Percentiles rank a stretch among this genome's conserved stretches.
These are phyloP conservation scores for Vesta saturnalis DNA, from an alignment of 2,888 invertebrate genomes.

Conservation along the genomic window DNA sequence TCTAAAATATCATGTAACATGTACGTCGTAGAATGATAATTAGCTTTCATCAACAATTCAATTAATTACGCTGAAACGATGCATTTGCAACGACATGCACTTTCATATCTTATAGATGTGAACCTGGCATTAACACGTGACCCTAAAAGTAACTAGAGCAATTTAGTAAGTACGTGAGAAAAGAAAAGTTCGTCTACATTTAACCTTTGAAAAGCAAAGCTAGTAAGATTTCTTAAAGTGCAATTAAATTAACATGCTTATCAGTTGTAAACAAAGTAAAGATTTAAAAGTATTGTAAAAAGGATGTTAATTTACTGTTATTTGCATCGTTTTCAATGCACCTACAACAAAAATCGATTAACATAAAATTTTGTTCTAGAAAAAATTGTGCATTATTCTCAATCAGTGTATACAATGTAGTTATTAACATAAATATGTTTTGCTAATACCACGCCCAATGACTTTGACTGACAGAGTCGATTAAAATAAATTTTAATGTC, in stretches of 20 bases:
- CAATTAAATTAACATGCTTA: slow-evolving; percentile 11
- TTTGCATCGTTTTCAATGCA: slow-evolving; percentile 3
- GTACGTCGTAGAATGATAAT: slow-evolving; percentile 10
- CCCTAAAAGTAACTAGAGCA: slow-evolving; percentile 34
- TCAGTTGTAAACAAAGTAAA: slow-evolving; percentile 15
- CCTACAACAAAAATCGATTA: slow-evolving; percentile 23
- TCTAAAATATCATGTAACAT: too few relatives aligned
- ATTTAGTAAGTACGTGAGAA: slow-evolving; percentile 21
- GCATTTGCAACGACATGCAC: slow-evolving; percentile 18
- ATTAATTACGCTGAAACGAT: too few relatives aligned
- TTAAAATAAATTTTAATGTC: slow-evolving; percentile 46
- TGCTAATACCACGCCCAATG: slow-evolving; percentile 33
- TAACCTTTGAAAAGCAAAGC: slow-evolving; percentile 18
- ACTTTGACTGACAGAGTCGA: slow-evolving; percentile 45
- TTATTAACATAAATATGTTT: slow-evolving; percentile 28
- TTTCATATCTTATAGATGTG: slow-evolving; percentile 23
- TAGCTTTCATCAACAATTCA: too few relatives aligned
- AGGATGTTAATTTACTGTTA: slow-evolving; percentile 19
- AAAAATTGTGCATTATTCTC: background rate
- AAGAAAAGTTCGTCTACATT: slow-evolving; percentile 24
- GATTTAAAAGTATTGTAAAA: slow-evolving; percentile 17
- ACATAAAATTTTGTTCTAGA: slow-evolving; percentile 6
- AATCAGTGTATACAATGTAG: slow-evolving; percentile 17
- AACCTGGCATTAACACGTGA: slow-evolving; percentile 35
- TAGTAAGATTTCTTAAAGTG: background rate